Conservation (phyloP, 2,113 vertebrate species). For the Megaceryle torquata region DNA sequence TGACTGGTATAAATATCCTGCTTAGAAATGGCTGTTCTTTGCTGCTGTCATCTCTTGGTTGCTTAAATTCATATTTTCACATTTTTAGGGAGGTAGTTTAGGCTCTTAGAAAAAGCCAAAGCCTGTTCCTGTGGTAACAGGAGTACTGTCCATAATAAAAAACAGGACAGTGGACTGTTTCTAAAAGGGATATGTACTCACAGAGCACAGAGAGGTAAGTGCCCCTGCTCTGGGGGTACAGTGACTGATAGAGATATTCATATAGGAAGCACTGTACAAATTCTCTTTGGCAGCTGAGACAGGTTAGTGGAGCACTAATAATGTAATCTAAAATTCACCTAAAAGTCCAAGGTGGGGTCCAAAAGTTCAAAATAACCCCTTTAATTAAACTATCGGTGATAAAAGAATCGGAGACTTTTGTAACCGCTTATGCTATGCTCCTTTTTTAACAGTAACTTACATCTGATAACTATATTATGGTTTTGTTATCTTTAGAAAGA, state of each 20-base stretch:
- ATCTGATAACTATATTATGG: not conserved
- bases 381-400: too few relatives aligned
- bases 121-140: not conserved
- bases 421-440: not conserved
- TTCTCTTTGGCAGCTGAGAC: not conserved
- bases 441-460: not conserved
- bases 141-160: not conserved
- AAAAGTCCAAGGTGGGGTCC: not conserved
- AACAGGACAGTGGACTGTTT: not conserved
- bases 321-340: not conserved
- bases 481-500: not conserved
- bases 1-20: not conserved
- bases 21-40: not conserved
- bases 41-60: not conserved
- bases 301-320: not conserved
- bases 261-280: not conserved
- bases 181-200: not conserved
- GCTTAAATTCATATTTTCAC: not conserved
- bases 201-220: fast-evolving
- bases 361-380: not conserved
- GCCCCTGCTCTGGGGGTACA: not conserved
- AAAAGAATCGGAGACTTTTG: not conserved
- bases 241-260: not conserved
- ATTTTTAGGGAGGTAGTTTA: not conserved
- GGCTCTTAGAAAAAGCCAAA: not conserved